Evolutionary conservation across 2,888 invertebrate species (phyloP), one percentile per base, ranked within the genome.

Genomic region (Nudaria mundana): DNA sequence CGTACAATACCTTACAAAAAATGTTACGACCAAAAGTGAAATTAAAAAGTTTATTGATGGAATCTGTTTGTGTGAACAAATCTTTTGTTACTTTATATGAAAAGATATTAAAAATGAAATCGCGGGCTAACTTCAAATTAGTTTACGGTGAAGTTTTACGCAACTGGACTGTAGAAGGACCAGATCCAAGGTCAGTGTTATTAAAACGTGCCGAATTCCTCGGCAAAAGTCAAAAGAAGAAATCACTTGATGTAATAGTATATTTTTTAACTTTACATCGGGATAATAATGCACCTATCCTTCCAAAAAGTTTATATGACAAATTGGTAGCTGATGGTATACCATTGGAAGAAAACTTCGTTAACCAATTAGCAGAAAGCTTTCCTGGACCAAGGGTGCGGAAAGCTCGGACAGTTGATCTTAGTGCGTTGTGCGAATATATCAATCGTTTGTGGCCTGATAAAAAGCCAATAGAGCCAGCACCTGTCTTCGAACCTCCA

Each of bases 161-260:
- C 7, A 57, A 67, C 40, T 71, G 65, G 63, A 48, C 40, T 3
- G 24, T 63, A 13, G 5, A 25, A 5, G 71, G 58, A 0, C 56
- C 63, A 1, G 73, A 77, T 47, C 20, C 54, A 1, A 64, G 71
- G 42, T 56, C 59, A 23, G 7, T 72, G 15, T 26, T 75, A 31
- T 35, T 76, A 20, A 51, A 52, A 8, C 51, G 77, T 47, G 70
- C 63, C 3, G 52, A 65, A 5, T 76, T 47, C 40, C 53, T 77
- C 0, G 55, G 66, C 3, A 53, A 39, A 23, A 24, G 31, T 7
- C 37, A 38, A 12, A 66, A 52, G 33, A 66, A 37, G 26, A 34
- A 45, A 6, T 48, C 44, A 34, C 26, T 53, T 1, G 67, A 73
- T 30, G 44, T 67, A 7, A 56, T 52, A 1, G 18, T 63, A 5